phyloP scores from a whole-genome alignment of 1,140 invertebrate genomes.

The Helicorthomorpha holstii region DNA sequence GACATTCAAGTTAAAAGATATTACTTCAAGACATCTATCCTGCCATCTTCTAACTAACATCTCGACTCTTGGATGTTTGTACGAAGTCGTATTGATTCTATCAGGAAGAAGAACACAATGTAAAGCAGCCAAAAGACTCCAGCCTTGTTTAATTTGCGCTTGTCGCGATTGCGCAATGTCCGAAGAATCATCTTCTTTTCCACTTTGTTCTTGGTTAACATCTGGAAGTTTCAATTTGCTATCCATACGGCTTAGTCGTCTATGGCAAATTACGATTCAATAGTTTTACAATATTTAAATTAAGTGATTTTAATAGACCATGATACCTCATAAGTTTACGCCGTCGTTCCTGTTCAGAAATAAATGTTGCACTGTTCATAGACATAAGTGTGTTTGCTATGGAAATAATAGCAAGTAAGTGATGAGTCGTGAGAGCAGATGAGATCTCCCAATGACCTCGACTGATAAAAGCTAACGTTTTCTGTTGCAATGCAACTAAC shows the following conservation, averaged over 20 bases:
- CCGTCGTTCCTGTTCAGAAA: slow-evolving; percentile 22
- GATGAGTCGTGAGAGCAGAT: slow-evolving; percentile 84
- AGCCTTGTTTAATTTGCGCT: slow-evolving; percentile 85
- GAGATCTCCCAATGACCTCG: slow-evolving; percentile 90
- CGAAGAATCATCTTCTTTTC: not conserved
- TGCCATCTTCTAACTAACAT: slow-evolving; percentile 96
- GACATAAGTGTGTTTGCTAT: slow-evolving; percentile 95
- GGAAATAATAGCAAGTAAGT: slow-evolving; percentile 82
- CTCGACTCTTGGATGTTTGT: slow-evolving; percentile 85
- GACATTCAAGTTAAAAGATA: slow-evolving; percentile 4
- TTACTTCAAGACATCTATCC: slow-evolving; percentile 89
- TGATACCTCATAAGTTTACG: slow-evolving; percentile 13
- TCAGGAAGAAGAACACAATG: slow-evolving; percentile 93
- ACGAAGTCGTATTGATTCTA: slow-evolving; percentile 57
- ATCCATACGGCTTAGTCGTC: not conserved
- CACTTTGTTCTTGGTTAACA: not conserved
- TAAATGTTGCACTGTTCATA: slow-evolving; percentile 87
- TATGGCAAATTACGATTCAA: not conserved
- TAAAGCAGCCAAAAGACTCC: slow-evolving; percentile 84
- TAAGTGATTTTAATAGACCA: not conserved
- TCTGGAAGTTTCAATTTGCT: not conserved
- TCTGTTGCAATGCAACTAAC: slow-evolving; percentile 49
- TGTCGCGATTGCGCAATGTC: slow-evolving; percentile 38
- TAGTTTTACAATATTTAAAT: not conserved
- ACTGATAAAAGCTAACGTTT: slow-evolving; percentile 64